These are phyloP conservation scores for Lobophora halterata DNA, from an alignment of 2,888 invertebrate genomes.

Conservation along the genomic window DNA sequence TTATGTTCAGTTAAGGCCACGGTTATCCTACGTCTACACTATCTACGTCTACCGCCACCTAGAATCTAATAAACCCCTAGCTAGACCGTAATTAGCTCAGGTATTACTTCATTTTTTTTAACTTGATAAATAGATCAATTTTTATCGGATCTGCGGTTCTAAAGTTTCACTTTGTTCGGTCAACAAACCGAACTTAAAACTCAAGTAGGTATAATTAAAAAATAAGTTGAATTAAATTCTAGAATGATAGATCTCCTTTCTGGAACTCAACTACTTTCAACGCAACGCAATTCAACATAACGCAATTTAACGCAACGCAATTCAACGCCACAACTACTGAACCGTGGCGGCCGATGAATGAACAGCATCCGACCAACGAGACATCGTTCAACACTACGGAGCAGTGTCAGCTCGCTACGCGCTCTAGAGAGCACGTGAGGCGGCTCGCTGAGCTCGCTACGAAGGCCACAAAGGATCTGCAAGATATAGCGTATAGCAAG, in stretches of 20 bases:
- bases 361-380: background rate
- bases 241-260: too few species aligned
- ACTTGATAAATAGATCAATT: too few species aligned
- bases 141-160: too few species aligned
- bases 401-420: constrained; percentile 41
- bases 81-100: constrained; percentile 7
- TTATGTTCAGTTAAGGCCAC: too few species aligned
- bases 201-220: too few species aligned
- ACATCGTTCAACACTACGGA: background rate
- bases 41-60: too few species aligned
- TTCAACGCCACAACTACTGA: background rate
- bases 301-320: too few species aligned
- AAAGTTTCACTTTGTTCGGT: too few species aligned
- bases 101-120: too few species aligned
- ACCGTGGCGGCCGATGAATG: constrained; percentile 6
- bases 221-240: too few species aligned
- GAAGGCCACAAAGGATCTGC: constrained; percentile 53
- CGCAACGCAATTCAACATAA: background rate
- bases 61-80: constrained; percentile 3
- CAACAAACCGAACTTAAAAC: too few species aligned
- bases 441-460: constrained; percentile 54
- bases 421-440: constrained; percentile 49
- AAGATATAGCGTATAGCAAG: constrained; percentile 50
- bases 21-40: too few species aligned
- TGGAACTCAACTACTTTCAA: background rate